Evolutionary conservation across 2,113 vertebrate genomes (phyloP).

Genomic region (Chlamydotis undulata): DNA sequence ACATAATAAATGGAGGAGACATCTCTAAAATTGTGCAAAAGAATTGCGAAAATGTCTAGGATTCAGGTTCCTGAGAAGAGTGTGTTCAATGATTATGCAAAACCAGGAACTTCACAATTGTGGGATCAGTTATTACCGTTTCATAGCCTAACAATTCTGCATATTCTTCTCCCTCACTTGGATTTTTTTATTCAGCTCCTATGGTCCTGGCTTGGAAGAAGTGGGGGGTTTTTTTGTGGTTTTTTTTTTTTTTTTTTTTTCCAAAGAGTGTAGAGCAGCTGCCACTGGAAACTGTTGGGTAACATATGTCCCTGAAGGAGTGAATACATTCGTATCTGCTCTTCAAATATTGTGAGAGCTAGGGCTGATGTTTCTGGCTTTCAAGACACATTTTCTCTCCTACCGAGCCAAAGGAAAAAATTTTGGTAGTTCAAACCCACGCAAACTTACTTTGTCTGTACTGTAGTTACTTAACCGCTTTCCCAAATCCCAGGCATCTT

Average conservation of each 20-base stretch:
- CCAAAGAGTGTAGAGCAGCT: conserved; percentile 23
- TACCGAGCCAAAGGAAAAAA: conserved; percentile 17
- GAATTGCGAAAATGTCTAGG: not conserved
- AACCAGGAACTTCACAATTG: not conserved
- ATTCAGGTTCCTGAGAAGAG: not conserved
- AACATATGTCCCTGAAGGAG: not conserved
- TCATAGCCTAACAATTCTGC: not conserved
- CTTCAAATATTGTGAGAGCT: conserved; percentile 60
- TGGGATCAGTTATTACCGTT: not conserved
- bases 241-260: not conserved
- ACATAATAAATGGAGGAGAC: not conserved
- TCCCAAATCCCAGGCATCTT: not conserved
- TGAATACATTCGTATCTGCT: conserved; percentile 19
- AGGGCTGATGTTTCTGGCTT: conserved; percentile 45
- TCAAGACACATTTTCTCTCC: not conserved
- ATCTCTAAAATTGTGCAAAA: not conserved
- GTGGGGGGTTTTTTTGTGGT: too few species aligned
- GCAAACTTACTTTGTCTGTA: not conserved
- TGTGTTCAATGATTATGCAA: not conserved
- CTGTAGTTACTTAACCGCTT: not conserved
- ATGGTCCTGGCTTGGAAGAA: not conserved
- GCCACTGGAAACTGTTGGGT: conserved; percentile 20
- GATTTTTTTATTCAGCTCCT: not conserved
- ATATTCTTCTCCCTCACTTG: not conserved
- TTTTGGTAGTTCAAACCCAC: not conserved